phyloP scores from a whole-genome alignment of 2,113 vertebrate species.

The Argyrosomus japonicus region DNA sequence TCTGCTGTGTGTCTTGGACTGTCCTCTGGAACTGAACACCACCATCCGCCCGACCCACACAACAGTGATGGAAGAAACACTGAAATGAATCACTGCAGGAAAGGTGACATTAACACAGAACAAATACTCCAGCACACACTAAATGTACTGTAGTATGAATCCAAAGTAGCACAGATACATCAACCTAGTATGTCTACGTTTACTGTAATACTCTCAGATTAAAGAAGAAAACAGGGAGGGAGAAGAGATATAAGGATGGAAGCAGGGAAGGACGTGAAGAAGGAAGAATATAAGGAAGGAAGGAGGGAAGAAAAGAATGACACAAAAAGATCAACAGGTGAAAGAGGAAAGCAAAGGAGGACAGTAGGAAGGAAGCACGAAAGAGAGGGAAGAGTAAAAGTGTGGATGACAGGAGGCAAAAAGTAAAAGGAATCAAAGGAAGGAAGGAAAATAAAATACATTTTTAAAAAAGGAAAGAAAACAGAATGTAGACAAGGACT shows the following conservation, averaged over 20 bases:
- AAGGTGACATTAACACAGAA: neutral
- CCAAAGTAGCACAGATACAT: neutral
- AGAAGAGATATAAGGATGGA: neutral
- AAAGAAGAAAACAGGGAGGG: neutral
- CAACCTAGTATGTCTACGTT: neutral
- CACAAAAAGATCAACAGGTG: too few species aligned
- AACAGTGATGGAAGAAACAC: neutral
- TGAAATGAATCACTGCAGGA: neutral
- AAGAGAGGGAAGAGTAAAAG: neutral
- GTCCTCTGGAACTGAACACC: neutral
- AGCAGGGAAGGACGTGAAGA: neutral
- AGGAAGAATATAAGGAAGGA: neutral
- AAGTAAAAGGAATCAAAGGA: too few species aligned
- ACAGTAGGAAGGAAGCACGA: neutral
- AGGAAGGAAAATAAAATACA: neutral
- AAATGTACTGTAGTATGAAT: too few species aligned
- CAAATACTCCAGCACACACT: neutral
- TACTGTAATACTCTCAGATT: too few species aligned
- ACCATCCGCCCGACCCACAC: neutral
- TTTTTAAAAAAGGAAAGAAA: neutral
- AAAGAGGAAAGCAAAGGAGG: neutral
- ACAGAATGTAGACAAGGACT: neutral
- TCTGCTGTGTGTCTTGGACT: slow-evolving; percentile 26
- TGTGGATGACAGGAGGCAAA: neutral
- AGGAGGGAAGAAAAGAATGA: neutral